phyloP scores from a whole-genome alignment of 2,797 vertebrate genomes.

The Peromyscus attwateri region DNA sequence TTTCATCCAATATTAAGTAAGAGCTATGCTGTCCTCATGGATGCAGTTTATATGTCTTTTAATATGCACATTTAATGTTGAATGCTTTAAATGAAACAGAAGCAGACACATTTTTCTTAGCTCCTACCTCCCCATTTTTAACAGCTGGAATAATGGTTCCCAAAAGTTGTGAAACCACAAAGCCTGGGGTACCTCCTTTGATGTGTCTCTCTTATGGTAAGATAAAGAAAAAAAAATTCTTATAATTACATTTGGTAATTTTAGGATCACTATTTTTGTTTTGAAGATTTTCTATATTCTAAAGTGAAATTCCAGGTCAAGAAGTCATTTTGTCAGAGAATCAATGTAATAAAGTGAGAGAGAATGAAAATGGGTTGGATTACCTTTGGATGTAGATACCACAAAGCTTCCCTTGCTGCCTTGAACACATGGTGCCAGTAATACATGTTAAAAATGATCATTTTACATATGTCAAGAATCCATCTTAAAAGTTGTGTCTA shows the following conservation, averaged over 20 bases:
- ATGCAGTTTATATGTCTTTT: slow-evolving; percentile 46
- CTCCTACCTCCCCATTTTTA: slow-evolving; percentile 43
- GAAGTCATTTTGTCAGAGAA: neutral
- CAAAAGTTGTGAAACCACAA: slow-evolving; percentile 72
- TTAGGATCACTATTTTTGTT: slow-evolving; percentile 77
- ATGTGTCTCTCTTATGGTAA: slow-evolving; percentile 9
- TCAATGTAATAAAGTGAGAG: neutral
- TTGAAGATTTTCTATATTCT: slow-evolving; percentile 58
- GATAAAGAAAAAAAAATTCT: slow-evolving; percentile 80
- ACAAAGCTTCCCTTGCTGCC: neutral
- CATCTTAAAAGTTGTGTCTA: neutral
- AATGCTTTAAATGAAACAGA: slow-evolving; percentile 70
- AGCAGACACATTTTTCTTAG: slow-evolving; percentile 72
- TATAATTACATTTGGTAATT: slow-evolving; percentile 80
- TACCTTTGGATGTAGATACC: neutral
- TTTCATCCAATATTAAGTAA: slow-evolving; percentile 36
- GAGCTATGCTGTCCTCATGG: neutral
- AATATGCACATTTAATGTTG: neutral
- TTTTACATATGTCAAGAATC: neutral
- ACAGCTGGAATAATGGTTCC: slow-evolving; percentile 77
- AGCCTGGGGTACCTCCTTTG: slow-evolving; percentile 74
- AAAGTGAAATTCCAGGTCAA: slow-evolving; percentile 60
- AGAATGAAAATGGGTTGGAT: neutral
- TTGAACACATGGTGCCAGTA: neutral
- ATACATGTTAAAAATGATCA: neutral